Evolutionary conservation across 2,113 vertebrate genomes (phyloP).

Genomic region (Pituophis catenifer): DNA sequence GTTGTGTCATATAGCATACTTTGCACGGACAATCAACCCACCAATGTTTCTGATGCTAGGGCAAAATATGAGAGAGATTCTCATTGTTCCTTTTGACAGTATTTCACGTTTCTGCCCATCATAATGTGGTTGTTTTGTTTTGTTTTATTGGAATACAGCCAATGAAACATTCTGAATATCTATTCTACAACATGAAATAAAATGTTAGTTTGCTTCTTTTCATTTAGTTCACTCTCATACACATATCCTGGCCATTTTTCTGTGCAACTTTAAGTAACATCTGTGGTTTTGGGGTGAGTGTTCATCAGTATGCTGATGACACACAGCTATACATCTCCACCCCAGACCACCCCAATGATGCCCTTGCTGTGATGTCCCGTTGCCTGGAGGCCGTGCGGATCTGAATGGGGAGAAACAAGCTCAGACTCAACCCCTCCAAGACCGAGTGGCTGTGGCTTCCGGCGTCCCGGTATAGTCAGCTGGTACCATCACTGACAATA

Average conservation of each 20-base stretch:
- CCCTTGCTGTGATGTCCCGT: too few relatives aligned
- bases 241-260: not conserved
- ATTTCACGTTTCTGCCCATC: not conserved
- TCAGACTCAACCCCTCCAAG: too few relatives aligned
- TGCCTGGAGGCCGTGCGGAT: too few relatives aligned
- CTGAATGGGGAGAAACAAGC: too few relatives aligned
- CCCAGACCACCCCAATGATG: too few relatives aligned
- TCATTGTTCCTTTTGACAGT: not conserved
- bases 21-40: not conserved
- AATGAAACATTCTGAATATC: not conserved
- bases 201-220: not conserved
- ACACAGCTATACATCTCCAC: too few relatives aligned
- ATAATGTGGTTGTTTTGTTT: not conserved
- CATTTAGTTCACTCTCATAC: not conserved
- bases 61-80: not conserved
- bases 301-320: too few relatives aligned
- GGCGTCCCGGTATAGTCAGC: too few relatives aligned
- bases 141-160: not conserved
- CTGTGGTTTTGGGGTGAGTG: too few relatives aligned
- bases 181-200: not conserved
- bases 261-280: not conserved
- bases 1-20: not conserved
- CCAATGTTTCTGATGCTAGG: not conserved
- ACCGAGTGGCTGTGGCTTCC: too few relatives aligned
- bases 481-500: too few relatives aligned